Evolutionary conservation across 2,113 vertebrate species (phyloP).

Genomic region (Hypocryptadius cinnamomeus): DNA sequence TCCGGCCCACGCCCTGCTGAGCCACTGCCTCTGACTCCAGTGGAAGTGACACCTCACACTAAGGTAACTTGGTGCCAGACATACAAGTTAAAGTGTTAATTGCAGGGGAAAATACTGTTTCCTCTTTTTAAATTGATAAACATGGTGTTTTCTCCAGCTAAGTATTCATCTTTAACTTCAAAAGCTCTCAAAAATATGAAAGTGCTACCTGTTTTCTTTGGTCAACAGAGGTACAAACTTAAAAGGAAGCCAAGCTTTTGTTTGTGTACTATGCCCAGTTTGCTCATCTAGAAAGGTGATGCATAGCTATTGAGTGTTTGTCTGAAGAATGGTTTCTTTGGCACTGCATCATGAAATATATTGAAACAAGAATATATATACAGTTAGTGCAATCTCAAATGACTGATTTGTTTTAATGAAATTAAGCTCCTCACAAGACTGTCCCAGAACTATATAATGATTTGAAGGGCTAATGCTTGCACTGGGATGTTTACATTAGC

Average conservation of each 20-base stretch:
- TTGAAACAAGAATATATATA: background rate
- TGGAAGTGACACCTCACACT: background rate
- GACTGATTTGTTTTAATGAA: constrained; percentile 2
- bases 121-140: background rate
- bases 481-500: constrained; percentile 34
- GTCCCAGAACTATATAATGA: background rate
- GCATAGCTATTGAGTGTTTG: background rate
- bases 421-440: constrained; percentile 3
- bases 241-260: background rate
- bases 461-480: constrained; percentile 20
- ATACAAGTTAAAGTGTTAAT: background rate
- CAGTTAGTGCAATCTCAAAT: background rate
- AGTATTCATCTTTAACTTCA: background rate
- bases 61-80: background rate
- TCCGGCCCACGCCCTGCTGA: background rate
- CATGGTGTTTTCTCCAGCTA: background rate
- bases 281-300: background rate
- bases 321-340: background rate
- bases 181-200: background rate
- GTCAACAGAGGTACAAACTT: background rate
- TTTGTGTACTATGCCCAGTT: background rate
- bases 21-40: background rate
- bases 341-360: background rate
- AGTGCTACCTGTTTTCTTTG: background rate
- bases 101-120: background rate